A percentile compares a stretch with the other conserved stretches of the same genome.
Evolutionary conservation across 2,113 vertebrate genomes (phyloP).

Genomic region (Epinephelus moara): DNA sequence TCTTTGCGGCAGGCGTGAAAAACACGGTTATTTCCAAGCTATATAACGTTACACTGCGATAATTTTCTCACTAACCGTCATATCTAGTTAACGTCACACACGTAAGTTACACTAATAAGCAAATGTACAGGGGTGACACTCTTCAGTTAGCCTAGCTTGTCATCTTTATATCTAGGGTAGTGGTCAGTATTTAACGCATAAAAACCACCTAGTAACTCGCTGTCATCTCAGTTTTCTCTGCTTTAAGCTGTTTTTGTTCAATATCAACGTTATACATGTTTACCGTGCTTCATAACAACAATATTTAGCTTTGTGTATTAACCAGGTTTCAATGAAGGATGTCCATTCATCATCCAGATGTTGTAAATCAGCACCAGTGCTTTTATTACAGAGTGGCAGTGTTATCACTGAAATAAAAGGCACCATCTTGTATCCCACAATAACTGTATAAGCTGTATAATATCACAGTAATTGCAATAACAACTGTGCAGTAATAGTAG

Average conservation of each 20-base stretch:
- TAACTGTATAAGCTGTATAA: conserved; percentile 60
- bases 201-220: conserved; percentile 22
- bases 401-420: conserved; percentile 39
- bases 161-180: conserved; percentile 41
- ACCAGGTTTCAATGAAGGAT: conserved; percentile 38
- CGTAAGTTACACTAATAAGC: conserved; percentile 50
- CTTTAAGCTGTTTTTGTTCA: conserved; percentile 24
- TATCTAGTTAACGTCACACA: conserved; percentile 36
- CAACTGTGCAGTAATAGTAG: conserved; percentile 41
- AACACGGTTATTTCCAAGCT: conserved; percentile 38
- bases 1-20: background rate
- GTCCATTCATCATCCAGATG: conserved; percentile 39
- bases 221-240: conserved; percentile 35
- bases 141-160: conserved; percentile 30
- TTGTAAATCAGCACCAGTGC: conserved; percentile 30
- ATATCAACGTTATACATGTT: conserved; percentile 21
- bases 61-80: conserved; percentile 31
- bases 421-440: conserved; percentile 40
- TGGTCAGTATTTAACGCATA: conserved; percentile 55
- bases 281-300: conserved; percentile 8
- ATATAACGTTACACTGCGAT: conserved; percentile 23
- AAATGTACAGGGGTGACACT: conserved; percentile 47
- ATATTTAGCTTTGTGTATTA: conserved; percentile 19
- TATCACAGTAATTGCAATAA: conserved; percentile 68
- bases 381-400: conserved; percentile 31